Base-by-base conservation (phyloP, 2,113 vertebrate genomes). In the Jaculus jaculus region DNA sequence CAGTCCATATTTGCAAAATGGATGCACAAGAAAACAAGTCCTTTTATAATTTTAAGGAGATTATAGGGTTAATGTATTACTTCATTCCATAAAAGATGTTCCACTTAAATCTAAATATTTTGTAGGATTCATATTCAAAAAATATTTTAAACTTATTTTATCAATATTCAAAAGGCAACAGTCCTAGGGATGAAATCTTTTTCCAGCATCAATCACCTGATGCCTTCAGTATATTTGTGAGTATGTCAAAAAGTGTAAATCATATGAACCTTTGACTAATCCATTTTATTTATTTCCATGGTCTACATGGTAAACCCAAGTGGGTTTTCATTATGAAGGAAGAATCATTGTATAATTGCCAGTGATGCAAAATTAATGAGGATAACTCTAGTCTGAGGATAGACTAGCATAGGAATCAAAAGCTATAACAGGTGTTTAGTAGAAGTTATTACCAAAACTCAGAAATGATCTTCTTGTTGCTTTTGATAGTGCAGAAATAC, bases 281-380 rank as follows among this genome's bases (percentile, higher is more conserved):
- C 83, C 73, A 84, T 47, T 95, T 95, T 94, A 95, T 95, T 96
- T 97, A 96, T 96, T 83, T 93, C 78, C 79, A 90, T 65, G 84
- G 66, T 88, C 90, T 86, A 90, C 72, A 90, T 77, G 79, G 90
- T 37, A 95, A 96, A 87, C 32, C 80, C 82, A 89, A 92, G 88
- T 95, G 28, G 85, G 61, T 95, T 96, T 94, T 96, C 85, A 93
- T 95, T 96, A 89, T 81, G 80, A 96, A 93, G 30, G 75, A 88
- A 95, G 90, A 94, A 92, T 93, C 71, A 69, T 84, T 74, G 69
- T 91, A 54, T 86, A 95, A 92, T 95, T 94, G 72, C 83, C 71
- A 93, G 47, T 39, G 72, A 92, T 90, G 72, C n/a, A 93, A 96
- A 92, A 82, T 94, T 93, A 89, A 93, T 94, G 85, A 91, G 63